Conservation (phyloP, 1,140 invertebrate genomes). For the Brachionus rubens region DNA sequence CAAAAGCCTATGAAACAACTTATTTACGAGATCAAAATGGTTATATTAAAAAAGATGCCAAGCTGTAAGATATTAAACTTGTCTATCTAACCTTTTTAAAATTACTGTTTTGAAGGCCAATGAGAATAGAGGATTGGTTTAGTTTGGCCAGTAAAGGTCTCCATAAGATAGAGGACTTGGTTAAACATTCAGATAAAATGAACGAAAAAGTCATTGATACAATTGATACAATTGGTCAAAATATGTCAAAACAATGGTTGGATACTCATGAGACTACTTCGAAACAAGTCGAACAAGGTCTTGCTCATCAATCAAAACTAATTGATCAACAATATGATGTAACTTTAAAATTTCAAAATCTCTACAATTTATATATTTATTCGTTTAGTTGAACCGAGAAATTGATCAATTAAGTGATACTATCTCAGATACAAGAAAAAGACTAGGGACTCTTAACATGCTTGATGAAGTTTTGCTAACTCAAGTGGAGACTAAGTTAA, state of each 20-base stretch:
- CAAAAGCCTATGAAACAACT: background rate
- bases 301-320: background rate
- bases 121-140: constrained; percentile 35
- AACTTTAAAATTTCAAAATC: constrained; percentile 19
- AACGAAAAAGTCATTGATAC: constrained; percentile 20
- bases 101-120: constrained; percentile 1
- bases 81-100: background rate
- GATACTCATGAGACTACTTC: constrained; percentile 1
- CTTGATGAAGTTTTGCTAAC: constrained; percentile 8
- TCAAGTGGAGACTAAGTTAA: constrained; percentile 15
- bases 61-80: background rate
- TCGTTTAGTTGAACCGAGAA: constrained; percentile 23
- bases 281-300: constrained; percentile 18
- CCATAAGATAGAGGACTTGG: background rate
- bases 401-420: background rate
- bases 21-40: constrained; percentile 23
- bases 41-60: constrained; percentile 29
- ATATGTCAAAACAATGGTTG: constrained; percentile 36
- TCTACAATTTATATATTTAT: background rate
- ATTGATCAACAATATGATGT: constrained; percentile 13
- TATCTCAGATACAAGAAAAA: constrained; percentile 5
- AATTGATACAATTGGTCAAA: constrained; percentile 7
- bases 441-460: background rate
- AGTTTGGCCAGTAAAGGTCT: background rate
- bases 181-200: background rate